Evolutionary conservation across 1,140 invertebrate genomes (phyloP).

Genomic region (Drosophila seguyi): DNA sequence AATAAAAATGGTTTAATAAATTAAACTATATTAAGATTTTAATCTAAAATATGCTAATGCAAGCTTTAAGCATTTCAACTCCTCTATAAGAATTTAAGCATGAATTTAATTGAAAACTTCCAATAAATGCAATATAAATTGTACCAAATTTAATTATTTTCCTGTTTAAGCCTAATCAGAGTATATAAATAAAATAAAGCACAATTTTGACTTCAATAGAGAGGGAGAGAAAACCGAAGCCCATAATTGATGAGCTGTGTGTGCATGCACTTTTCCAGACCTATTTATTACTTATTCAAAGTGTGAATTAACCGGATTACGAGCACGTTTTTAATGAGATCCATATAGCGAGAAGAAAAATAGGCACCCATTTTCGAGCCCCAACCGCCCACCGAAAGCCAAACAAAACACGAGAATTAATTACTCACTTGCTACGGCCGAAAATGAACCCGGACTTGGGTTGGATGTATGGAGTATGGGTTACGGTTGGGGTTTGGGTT

Average conservation of each 20-base stretch:
- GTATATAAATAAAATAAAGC: not conserved
- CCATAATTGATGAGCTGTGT: constrained; percentile 1
- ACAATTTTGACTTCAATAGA: too few relatives aligned
- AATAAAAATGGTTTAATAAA: not conserved
- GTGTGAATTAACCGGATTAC: constrained; percentile 5
- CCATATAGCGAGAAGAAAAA: constrained; percentile 34
- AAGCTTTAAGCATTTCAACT: not conserved
- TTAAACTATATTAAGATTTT: not conserved
- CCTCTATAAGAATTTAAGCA: not conserved
- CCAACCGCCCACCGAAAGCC: constrained; percentile 23
- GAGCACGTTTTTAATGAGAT: constrained; percentile 18
- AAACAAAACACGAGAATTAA: constrained; percentile 50
- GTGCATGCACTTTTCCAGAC: not conserved
- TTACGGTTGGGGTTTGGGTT: not conserved
- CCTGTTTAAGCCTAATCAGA: not conserved
- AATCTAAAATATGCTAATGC: not conserved
- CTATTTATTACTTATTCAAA: constrained; percentile 13
- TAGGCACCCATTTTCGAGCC: constrained; percentile 10
- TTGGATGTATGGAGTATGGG: not conserved
- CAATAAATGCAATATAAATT: not conserved
- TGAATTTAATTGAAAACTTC: not conserved
- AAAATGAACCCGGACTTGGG: constrained; percentile 29
- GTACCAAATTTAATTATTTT: not conserved
- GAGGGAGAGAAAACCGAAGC: not conserved
- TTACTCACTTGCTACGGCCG: constrained; percentile 39